Percentiles rank a stretch among this genome's conserved stretches.
Conservation (phyloP, 2,888 invertebrate species). For the Chrysina gloriosa region DNA sequence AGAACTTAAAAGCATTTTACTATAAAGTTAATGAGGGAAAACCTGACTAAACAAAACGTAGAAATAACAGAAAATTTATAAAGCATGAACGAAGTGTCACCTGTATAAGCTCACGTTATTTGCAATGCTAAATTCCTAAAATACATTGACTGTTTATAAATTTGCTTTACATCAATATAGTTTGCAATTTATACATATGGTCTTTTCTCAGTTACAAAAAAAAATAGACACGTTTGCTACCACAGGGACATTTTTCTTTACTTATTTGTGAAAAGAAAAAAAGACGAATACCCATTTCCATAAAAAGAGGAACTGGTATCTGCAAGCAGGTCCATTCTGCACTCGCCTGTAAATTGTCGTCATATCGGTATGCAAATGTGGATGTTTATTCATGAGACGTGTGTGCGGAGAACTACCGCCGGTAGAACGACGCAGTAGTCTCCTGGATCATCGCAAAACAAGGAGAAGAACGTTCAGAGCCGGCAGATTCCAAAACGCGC, state of each 20-base stretch:
- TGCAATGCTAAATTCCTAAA: too few species aligned
- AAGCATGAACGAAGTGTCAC: too few species aligned
- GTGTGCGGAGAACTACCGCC: slow-evolving; percentile 13
- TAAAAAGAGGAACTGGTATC: slow-evolving; percentile 13
- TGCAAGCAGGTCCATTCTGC: background rate
- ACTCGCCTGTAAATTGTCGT: slow-evolving; percentile 56
- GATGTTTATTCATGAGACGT: slow-evolving; percentile 56
- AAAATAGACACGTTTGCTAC: background rate
- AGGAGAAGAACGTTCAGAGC: slow-evolving; percentile 2
- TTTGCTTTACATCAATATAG: background rate
- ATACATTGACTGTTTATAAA: background rate
- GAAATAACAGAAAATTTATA: too few species aligned
- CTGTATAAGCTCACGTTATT: too few species aligned
- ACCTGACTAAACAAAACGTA: too few species aligned
- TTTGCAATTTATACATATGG: background rate
- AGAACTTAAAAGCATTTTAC: too few species aligned
- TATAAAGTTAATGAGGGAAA: too few species aligned
- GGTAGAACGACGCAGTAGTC: background rate
- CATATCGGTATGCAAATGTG: slow-evolving; percentile 57
- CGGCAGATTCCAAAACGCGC: background rate
- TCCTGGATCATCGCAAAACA: slow-evolving; percentile 21
- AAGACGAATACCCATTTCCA: background rate
- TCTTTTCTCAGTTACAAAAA: background rate
- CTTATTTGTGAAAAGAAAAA: background rate
- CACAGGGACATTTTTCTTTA: background rate